Percentiles rank a stretch among this genome's conserved stretches.
Evolutionary conservation across 2,888 invertebrate species (phyloP).

Genomic region (Galerucella pusilla): DNA sequence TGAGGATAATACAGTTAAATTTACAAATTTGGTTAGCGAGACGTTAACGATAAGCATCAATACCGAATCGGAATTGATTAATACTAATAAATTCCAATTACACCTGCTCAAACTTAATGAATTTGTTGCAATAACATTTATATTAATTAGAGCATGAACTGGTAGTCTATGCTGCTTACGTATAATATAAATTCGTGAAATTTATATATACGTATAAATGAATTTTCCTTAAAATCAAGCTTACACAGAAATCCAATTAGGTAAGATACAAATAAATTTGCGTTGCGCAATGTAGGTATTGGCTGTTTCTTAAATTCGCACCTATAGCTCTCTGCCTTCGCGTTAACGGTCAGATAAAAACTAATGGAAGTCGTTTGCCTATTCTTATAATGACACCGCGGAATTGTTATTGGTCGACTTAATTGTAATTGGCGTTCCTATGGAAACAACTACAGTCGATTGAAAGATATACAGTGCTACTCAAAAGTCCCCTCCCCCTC

Average conservation of each 20-base stretch:
- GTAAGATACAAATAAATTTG: conserved; percentile 43
- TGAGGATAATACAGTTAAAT: not conserved
- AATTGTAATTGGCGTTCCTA: conserved; percentile 38
- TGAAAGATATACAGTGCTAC: not conserved
- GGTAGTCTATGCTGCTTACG: conserved; percentile 41
- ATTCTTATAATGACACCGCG: conserved; percentile 43
- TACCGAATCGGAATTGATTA: conserved; percentile 27
- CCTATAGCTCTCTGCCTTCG: conserved; percentile 33
- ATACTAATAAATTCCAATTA: conserved; percentile 44
- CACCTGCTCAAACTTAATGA: conserved; percentile 50
- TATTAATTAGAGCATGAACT: conserved; percentile 52
- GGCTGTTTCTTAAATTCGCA: conserved; percentile 43
- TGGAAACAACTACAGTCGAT: conserved; percentile 14
- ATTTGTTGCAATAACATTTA: conserved; percentile 50
- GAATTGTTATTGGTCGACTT: conserved; percentile 42
- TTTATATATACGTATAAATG: conserved; percentile 28
- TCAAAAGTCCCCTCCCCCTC: too few relatives aligned
- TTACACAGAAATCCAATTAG: conserved; percentile 51
- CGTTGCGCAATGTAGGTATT: conserved; percentile 36
- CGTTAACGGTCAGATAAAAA: conserved; percentile 35
- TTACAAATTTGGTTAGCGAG: conserved; percentile 23
- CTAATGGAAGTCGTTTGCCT: conserved; percentile 45
- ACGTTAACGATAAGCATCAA: conserved; percentile 18
- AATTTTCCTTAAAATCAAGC: conserved; percentile 47
- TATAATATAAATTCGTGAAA: too few relatives aligned